Conservation (phyloP, 2,797 vertebrate genomes). For the Vireo griseus region DNA sequence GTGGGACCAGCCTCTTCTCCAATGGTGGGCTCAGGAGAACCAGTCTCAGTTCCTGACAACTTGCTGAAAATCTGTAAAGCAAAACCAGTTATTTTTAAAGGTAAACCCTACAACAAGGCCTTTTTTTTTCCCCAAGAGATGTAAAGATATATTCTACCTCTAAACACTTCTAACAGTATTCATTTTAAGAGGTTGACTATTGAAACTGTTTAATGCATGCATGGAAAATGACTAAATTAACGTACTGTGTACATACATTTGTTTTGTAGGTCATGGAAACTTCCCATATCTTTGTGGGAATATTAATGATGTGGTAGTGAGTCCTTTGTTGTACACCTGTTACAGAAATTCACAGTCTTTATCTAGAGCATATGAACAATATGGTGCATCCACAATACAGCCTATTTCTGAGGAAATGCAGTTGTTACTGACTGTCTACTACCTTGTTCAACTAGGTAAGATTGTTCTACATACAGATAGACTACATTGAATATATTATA, state of each 20-base stretch:
- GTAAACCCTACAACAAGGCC: conserved; percentile 60
- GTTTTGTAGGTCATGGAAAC: conserved; percentile 86
- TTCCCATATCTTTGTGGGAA: conserved; percentile 92
- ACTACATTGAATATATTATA: background rate
- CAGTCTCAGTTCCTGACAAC: conserved; percentile 90
- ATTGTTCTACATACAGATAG: background rate
- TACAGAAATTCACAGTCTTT: conserved; percentile 91
- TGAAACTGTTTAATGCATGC: background rate
- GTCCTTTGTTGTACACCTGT: conserved; percentile 87
- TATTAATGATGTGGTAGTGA: conserved; percentile 87
- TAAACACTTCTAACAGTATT: background rate
- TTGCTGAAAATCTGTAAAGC: conserved; percentile 90
- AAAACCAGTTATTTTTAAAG: conserved; percentile 95
- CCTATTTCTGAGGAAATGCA: conserved; percentile 95
- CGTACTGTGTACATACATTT: background rate
- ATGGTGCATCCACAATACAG: conserved; percentile 83
- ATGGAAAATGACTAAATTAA: background rate
- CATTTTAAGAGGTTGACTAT: background rate
- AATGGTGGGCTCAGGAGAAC: conserved; percentile 73
- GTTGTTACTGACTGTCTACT: conserved; percentile 95
- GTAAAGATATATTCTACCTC: background rate
- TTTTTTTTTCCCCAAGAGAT: background rate
- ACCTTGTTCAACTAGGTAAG: conserved; percentile 96
- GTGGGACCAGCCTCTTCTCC: conserved; percentile 67
- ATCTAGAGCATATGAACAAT: conserved; percentile 89